Percentiles rank a stretch among this genome's conserved stretches.
phyloP scores from a whole-genome alignment of 2,797 vertebrate species.

The Streptopelia turtur region DNA sequence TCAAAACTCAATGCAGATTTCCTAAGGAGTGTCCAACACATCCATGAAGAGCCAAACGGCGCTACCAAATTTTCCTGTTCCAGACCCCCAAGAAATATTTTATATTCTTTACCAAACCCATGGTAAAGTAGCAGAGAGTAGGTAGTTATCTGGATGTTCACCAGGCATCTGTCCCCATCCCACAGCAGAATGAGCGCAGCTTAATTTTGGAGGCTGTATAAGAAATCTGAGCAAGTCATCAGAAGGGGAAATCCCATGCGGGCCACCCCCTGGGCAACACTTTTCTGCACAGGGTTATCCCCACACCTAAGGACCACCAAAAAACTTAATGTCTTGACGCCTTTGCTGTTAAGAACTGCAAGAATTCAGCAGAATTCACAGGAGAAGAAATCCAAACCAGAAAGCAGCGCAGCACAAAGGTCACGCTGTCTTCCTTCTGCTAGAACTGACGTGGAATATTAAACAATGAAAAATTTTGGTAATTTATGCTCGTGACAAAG shows the following conservation, averaged over 20 bases:
- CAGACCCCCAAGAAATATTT: neutral
- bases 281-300: neutral
- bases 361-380: accelerated
- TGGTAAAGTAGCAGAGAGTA: neutral
- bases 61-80: neutral
- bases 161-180: neutral
- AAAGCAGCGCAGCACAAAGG: neutral
- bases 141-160: neutral
- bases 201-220: neutral
- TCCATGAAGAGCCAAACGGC: neutral
- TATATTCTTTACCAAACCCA: neutral
- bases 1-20: neutral
- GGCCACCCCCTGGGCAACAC: too few relatives aligned
- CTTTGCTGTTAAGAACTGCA: neutral
- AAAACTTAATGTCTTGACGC: neutral
- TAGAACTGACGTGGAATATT: neutral
- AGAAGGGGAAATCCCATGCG: neutral
- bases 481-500: slow-evolving; percentile 34
- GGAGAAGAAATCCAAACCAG: neutral
- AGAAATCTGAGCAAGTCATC: neutral
- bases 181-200: neutral
- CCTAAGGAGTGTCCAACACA: neutral
- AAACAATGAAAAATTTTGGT: neutral
- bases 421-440: neutral
- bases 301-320: neutral